Conservation (phyloP, 2,797 vertebrate genomes). For the Myotis findleyi region DNA sequence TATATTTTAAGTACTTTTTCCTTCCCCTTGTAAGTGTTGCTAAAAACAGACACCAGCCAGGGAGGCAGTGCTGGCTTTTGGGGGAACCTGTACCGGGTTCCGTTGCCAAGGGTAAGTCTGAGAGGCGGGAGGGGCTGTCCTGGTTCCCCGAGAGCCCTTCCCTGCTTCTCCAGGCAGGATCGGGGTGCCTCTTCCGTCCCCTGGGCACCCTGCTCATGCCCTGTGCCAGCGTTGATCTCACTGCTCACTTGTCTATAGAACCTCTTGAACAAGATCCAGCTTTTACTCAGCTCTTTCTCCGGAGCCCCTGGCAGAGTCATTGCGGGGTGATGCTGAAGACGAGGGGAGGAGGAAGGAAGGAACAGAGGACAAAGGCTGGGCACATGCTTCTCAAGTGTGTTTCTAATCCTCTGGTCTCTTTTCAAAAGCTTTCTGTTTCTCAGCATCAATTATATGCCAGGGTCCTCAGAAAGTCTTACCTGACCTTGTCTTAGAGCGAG, state of each 20-base stretch:
- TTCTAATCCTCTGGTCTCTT: background rate
- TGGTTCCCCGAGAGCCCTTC: background rate
- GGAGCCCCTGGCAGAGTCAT: constrained; percentile 5
- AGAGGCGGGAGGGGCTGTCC: background rate
- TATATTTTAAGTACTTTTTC: constrained; percentile 74
- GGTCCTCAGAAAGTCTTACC: background rate
- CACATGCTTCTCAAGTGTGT: background rate
- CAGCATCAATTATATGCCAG: background rate
- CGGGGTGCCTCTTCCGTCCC: constrained; percentile 51
- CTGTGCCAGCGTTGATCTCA: constrained; percentile 58
- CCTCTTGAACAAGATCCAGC: constrained; percentile 60
- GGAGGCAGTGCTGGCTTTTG: constrained; percentile 4
- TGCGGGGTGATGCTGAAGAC: background rate
- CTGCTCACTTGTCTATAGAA: constrained; percentile 61
- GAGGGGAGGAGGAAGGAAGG: background rate
- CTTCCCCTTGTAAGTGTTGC: constrained; percentile 46
- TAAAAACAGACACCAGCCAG: constrained; percentile 49
- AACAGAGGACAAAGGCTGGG: background rate
- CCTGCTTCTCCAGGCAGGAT: background rate
- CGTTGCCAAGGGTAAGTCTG: constrained; percentile 49
- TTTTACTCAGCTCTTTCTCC: constrained; percentile 54
- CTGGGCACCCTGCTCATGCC: background rate
- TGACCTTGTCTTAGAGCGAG: background rate
- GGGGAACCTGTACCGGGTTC: background rate
- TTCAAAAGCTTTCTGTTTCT: background rate